phyloP scores from a whole-genome alignment of 2,113 vertebrate genomes.

The Trochalopteron elliotii region DNA sequence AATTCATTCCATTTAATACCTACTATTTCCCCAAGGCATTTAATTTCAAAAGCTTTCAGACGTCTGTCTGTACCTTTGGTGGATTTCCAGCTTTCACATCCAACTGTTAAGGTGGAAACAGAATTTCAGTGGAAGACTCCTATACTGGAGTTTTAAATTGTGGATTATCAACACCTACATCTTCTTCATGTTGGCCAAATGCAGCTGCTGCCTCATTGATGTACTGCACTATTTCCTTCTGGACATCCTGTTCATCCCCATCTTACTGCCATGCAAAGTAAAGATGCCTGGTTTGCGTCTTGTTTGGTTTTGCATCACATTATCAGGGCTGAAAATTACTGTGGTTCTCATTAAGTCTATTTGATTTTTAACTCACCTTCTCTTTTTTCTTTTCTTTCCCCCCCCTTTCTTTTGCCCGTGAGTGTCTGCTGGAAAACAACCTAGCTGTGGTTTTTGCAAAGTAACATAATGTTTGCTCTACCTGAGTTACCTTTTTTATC shows the following conservation, averaged over 20 bases:
- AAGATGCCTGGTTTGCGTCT: neutral
- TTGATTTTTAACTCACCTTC: neutral
- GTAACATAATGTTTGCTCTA: neutral
- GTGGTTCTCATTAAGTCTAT: neutral
- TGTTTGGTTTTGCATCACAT: neutral
- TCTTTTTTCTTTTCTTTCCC: neutral
- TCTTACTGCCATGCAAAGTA: neutral
- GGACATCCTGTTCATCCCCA: neutral
- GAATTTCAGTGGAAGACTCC: constrained; percentile 1
- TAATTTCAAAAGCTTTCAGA: constrained; percentile 59
- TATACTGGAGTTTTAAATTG: neutral
- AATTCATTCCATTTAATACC: constrained; percentile 57
- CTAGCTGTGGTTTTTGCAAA: neutral
- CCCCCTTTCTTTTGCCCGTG: neutral
- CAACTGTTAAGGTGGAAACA: constrained; percentile 54
- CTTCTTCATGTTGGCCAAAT: neutral
- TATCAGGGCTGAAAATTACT: neutral
- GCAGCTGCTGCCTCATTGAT: neutral
- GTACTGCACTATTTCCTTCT: neutral
- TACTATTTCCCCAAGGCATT: constrained; percentile 45
- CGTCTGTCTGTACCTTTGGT: constrained; percentile 29
- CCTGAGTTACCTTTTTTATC: neutral
- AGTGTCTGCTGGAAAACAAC: neutral
- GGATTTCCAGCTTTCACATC: constrained; percentile 44
- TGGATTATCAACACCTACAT: neutral